Conservation (phyloP, 2,797 vertebrate species). For the Antennarius maculatus region DNA sequence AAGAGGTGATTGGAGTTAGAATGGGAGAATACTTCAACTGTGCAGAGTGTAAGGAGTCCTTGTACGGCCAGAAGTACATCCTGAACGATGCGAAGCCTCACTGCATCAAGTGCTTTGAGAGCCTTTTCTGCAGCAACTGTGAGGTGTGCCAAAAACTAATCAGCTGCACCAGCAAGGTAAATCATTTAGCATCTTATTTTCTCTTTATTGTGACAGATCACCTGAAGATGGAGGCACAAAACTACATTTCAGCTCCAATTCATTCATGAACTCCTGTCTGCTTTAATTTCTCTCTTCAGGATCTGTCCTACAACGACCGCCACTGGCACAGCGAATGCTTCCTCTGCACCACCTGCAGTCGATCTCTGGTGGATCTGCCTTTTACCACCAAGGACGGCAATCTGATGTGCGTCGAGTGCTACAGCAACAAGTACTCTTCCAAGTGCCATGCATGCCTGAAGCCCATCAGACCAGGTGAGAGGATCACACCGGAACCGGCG, state of each 20-base stretch:
- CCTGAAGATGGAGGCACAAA: background rate
- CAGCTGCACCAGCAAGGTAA: conserved; percentile 92
- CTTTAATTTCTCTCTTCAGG: conserved; percentile 73
- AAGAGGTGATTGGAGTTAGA: conserved; percentile 44
- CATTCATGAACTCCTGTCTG: too few relatives aligned
- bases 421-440: conserved; percentile 90
- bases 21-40: conserved; percentile 93
- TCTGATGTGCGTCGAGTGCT: conserved; percentile 92
- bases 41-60: conserved; percentile 86
- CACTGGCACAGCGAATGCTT: conserved; percentile 96
- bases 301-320: conserved; percentile 92
- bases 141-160: conserved; percentile 90
- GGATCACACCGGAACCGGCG: background rate
- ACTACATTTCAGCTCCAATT: background rate
- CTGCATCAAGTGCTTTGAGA: conserved; percentile 92
- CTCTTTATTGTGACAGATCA: background rate
- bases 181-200: background rate
- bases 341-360: conserved; percentile 87
- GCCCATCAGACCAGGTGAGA: conserved; percentile 94
- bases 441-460: conserved; percentile 91
- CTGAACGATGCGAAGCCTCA: conserved; percentile 89
- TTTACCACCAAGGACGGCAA: conserved; percentile 90
- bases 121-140: conserved; percentile 88
- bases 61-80: conserved; percentile 93
- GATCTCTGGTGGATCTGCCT: conserved; percentile 88